These are phyloP conservation scores for Acropora tenuis DNA, from an alignment of 64 coral and sea anemone species.

Conservation along the genomic window DNA sequence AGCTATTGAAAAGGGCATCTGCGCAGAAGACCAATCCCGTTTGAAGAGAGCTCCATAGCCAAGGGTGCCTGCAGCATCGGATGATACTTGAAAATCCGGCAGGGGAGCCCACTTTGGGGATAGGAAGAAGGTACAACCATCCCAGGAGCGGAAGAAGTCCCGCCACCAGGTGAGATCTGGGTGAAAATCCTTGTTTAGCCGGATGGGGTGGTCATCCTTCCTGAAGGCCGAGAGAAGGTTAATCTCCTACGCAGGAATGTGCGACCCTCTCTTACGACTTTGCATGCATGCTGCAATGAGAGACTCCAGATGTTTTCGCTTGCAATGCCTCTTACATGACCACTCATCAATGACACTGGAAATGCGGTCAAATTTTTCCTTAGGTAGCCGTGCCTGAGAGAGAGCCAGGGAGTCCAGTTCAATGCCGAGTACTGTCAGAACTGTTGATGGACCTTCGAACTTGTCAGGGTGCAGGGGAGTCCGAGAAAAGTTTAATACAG, in stretches of 20 bases:
- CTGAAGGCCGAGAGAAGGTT: background rate
- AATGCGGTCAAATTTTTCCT: constrained; percentile 18
- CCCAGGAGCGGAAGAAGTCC: background rate
- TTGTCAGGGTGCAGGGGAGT: background rate
- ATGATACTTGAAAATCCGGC: too few species aligned
- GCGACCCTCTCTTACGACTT: background rate
- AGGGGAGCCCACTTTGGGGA: background rate
- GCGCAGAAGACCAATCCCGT: background rate
- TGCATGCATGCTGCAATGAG: background rate
- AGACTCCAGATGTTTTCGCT: background rate
- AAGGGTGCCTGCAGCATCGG: too few species aligned
- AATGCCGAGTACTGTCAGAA: background rate
- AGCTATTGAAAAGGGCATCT: background rate
- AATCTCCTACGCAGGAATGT: background rate
- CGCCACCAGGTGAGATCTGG: too few species aligned
- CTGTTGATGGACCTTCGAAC: background rate
- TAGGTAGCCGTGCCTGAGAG: background rate
- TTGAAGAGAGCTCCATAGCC: too few species aligned
- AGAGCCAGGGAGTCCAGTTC: background rate
- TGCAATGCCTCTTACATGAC: background rate
- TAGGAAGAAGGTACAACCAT: background rate
- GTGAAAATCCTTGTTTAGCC: background rate
- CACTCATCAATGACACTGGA: background rate
- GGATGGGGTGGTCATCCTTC: background rate
- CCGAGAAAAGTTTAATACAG: background rate